phyloP scores from a whole-genome alignment of 2,888 invertebrate genomes.

The Bembecia ichneumoniformis region DNA sequence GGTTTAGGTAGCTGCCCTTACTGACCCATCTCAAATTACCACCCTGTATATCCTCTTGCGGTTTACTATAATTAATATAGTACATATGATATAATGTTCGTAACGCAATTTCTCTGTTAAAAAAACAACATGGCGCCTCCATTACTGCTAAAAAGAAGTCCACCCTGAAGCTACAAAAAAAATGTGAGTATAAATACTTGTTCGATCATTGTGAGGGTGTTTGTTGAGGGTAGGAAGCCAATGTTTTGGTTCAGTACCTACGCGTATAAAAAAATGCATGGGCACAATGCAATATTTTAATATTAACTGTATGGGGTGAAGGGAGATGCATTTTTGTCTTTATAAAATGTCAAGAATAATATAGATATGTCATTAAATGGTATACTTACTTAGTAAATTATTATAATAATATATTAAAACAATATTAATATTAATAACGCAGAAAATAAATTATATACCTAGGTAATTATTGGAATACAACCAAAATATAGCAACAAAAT shows the following conservation, averaged over 20 bases:
- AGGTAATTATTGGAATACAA: too few species aligned
- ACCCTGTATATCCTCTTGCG: too few species aligned
- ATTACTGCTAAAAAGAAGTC: conserved; percentile 39
- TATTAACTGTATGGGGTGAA: conserved; percentile 65
- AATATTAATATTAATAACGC: too few species aligned
- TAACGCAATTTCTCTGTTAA: neutral
- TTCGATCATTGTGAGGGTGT: conserved; percentile 53
- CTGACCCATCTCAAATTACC: too few species aligned
- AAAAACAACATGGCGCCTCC: conserved; percentile 21
- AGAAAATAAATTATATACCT: too few species aligned
- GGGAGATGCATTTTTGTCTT: conserved; percentile 33
- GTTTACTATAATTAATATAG: too few species aligned
- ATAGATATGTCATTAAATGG: conserved; percentile 18
- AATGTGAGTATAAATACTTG: conserved; percentile 65
- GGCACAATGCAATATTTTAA: conserved; percentile 67
- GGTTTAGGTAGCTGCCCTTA: too few species aligned
- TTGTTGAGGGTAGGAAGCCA: conserved; percentile 45
- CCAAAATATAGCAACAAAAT: too few species aligned
- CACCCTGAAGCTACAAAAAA: conserved; percentile 37
- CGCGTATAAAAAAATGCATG: conserved; percentile 61
- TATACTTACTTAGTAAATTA: too few species aligned
- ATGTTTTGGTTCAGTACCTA: conserved; percentile 53
- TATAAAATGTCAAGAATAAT: conserved; percentile 28
- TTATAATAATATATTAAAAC: too few species aligned
- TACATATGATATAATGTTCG: neutral